phyloP scores from a whole-genome alignment of 1,140 invertebrate genomes.

The Leptinotarsa lineolata region DNA sequence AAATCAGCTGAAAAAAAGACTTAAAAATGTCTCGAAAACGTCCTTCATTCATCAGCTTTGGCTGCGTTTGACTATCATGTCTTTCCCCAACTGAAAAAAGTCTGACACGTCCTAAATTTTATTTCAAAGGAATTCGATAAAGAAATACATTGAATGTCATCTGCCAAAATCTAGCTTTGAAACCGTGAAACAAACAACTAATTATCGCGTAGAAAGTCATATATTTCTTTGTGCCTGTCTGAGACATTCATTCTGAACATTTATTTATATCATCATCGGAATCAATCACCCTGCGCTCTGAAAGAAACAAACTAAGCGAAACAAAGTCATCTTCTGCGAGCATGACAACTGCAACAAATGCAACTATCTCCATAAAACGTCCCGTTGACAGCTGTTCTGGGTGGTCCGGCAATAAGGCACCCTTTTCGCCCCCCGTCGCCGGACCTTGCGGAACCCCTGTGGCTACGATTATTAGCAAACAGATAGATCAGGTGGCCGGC shows the following conservation, averaged over 20 bases:
- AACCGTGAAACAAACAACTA: no score
- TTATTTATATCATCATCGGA: background rate
- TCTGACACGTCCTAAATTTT: no score
- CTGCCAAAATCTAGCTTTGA: no score
- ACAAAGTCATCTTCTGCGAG: background rate
- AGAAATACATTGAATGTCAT: no score
- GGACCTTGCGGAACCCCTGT: slow-evolving; percentile 12
- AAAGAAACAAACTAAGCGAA: background rate
- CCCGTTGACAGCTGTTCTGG: slow-evolving; percentile 11
- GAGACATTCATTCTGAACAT: background rate
- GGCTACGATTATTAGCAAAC: slow-evolving; percentile 16
- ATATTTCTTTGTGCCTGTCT: no score
- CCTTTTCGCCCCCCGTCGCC: background rate
- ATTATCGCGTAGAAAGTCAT: no score
- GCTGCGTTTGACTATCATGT: no score
- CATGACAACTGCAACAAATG: slow-evolving; percentile 19
- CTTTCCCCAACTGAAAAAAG: no score
- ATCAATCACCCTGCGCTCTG: background rate
- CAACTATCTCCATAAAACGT: slow-evolving; percentile 9
- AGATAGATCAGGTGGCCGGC: slow-evolving; percentile 14
- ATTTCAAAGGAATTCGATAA: no score
- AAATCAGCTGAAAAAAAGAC: no score
- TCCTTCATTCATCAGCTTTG: no score
- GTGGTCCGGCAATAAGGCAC: slow-evolving; percentile 9
- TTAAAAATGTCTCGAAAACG: no score